These are phyloP conservation scores for Drosophila simulans DNA, from an alignment of 1,140 invertebrate genomes.

Conservation along the genomic window DNA sequence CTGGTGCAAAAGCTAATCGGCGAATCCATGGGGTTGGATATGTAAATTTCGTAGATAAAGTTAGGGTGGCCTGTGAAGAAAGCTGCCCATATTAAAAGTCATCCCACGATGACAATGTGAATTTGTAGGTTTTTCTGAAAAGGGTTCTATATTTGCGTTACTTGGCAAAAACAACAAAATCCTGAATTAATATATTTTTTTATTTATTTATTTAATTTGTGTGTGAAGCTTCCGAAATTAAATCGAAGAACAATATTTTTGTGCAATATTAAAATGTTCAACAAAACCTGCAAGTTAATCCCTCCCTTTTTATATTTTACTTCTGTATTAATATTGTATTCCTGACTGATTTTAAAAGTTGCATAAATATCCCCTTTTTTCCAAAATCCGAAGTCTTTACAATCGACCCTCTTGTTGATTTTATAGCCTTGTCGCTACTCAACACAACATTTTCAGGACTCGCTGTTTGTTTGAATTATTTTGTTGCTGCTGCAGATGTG, in stretches of 20 bases:
- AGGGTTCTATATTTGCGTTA: background rate
- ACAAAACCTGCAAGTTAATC: no score
- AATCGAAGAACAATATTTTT: no score
- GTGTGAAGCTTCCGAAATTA: no score
- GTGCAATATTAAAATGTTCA: no score
- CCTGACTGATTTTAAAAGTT: background rate
- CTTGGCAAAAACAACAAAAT: background rate
- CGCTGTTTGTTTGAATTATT: constrained; percentile 68
- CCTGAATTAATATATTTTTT: background rate
- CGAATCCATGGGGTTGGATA: constrained; percentile 5
- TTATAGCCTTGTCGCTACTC: constrained; percentile 67
- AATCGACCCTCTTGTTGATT: constrained; percentile 62
- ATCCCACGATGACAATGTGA: background rate
- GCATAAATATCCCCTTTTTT: constrained; percentile 2
- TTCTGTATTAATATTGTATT: background rate
- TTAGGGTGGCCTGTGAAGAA: no score
- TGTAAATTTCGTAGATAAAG: constrained; percentile 1
- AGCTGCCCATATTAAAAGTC: background rate
- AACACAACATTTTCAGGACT: constrained; percentile 58
- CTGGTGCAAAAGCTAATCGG: constrained; percentile 18
- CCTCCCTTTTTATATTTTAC: no score
- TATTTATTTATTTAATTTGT: background rate
- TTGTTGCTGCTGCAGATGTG: constrained; percentile 42
- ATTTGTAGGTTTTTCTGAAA: background rate
- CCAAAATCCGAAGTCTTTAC: constrained; percentile 17